Percentiles rank a stretch among this genome's conserved stretches.
These are phyloP conservation scores for Samia ricini DNA, from an alignment of 1,140 invertebrate species.

Conservation along the genomic window DNA sequence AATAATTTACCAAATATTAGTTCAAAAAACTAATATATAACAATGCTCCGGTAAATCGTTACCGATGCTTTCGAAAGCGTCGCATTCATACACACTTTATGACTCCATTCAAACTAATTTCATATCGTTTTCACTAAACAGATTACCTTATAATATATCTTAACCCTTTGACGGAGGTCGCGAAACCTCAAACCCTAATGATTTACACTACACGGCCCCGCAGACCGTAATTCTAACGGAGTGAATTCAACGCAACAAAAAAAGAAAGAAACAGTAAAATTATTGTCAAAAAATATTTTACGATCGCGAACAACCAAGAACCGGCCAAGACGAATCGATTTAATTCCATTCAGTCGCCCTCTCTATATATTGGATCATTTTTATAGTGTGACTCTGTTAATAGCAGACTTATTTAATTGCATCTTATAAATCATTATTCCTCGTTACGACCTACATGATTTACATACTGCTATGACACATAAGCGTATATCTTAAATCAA, in stretches of 20 bases:
- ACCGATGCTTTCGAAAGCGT: constrained; percentile 29
- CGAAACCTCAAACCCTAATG: constrained; percentile 58
- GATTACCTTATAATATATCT: constrained; percentile 27
- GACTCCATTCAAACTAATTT: constrained; percentile 61
- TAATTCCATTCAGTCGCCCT: constrained; percentile 59
- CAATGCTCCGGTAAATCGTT: constrained; percentile 69
- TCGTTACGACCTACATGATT: constrained; percentile 67
- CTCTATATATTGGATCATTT: constrained; percentile 44
- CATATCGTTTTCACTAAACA: constrained; percentile 59
- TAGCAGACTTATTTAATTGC: constrained; percentile 64
- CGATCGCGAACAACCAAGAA: constrained; percentile 43
- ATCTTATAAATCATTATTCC: constrained; percentile 67
- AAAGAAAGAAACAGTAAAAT: too few relatives aligned
- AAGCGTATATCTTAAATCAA: constrained; percentile 54
- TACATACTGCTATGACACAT: constrained; percentile 69
- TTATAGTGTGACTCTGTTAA: constrained; percentile 39
- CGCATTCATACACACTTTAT: constrained; percentile 46
- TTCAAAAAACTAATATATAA: constrained; percentile 45
- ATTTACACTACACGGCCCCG: constrained; percentile 54
- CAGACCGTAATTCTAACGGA: constrained; percentile 55
- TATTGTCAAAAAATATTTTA: constrained; percentile 72
- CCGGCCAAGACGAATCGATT: constrained; percentile 56
- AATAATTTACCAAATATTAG: constrained; percentile 64
- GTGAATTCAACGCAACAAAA: constrained; percentile 16
- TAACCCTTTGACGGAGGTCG: constrained; percentile 44